Evolutionary conservation across 2,113 vertebrate species (phyloP).

Genomic region (Crotalus viridis): DNA sequence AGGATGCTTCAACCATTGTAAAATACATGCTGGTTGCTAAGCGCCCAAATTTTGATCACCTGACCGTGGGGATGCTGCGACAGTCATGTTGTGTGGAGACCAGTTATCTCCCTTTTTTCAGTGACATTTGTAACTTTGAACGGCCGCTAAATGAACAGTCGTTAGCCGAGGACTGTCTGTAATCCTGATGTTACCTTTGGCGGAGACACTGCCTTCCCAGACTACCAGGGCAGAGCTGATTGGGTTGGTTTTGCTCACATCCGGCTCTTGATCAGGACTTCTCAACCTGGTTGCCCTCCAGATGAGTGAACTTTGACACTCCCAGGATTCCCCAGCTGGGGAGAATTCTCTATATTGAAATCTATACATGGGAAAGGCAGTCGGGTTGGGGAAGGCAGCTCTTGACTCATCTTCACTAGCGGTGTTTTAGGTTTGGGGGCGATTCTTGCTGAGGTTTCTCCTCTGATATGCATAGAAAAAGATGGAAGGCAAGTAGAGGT

Average conservation of each 20-base stretch:
- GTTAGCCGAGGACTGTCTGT: neutral
- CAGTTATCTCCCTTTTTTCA: neutral
- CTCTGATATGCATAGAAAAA: neutral
- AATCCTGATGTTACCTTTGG: neutral
- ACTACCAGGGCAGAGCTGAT: neutral
- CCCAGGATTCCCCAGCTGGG: neutral
- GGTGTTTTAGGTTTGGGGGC: neutral
- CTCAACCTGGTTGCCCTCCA: neutral
- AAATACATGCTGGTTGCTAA: neutral
- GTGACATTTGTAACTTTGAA: neutral
- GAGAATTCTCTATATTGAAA: neutral
- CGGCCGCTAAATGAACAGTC: neutral
- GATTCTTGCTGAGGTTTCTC: neutral
- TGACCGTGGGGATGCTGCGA: neutral
- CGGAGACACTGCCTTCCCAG: neutral
- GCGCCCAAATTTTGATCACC: neutral
- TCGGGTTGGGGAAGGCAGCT: neutral
- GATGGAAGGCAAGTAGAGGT: neutral
- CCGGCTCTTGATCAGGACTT: neutral
- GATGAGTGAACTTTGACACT: neutral
- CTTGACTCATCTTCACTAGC: neutral
- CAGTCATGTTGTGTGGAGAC: neutral
- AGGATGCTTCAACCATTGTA: neutral
- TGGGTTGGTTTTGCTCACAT: neutral
- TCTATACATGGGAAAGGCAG: neutral